phyloP scores from a whole-genome alignment of 2,113 vertebrate species.

The Todiramphus chloris region DNA sequence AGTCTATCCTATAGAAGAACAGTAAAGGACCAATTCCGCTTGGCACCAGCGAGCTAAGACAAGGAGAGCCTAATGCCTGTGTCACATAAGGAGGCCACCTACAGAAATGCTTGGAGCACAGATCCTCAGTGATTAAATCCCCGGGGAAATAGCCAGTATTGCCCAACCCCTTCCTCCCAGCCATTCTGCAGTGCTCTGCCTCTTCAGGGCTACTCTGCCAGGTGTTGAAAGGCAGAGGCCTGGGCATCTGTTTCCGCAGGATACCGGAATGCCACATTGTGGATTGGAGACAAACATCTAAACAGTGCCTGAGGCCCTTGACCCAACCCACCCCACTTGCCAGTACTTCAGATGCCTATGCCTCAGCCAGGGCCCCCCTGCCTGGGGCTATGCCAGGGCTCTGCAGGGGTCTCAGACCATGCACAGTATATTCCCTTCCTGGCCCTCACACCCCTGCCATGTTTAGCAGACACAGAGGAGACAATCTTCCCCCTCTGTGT shows the following conservation, averaged over 20 bases:
- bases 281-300: not conserved
- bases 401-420: not conserved
- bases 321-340: not conserved
- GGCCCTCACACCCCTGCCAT: not conserved
- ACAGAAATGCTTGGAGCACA: not conserved
- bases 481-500: not conserved
- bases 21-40: not conserved
- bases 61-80: not conserved
- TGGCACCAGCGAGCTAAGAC: not conserved
- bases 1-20: not conserved
- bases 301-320: not conserved
- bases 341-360: not conserved
- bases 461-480: not conserved
- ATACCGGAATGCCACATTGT: not conserved
- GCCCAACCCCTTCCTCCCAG: not conserved
- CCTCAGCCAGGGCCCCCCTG: not conserved
- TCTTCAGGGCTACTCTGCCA: not conserved
- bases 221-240: not conserved
- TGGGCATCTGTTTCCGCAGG: not conserved
- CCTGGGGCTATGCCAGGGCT: fast-evolving
- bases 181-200: not conserved
- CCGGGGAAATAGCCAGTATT: not conserved
- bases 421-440: not conserved
- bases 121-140: not conserved
- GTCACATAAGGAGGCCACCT: not conserved